Base-by-base conservation (phyloP, 2,797 vertebrate genomes). In the Etheostoma nigrum region DNA sequence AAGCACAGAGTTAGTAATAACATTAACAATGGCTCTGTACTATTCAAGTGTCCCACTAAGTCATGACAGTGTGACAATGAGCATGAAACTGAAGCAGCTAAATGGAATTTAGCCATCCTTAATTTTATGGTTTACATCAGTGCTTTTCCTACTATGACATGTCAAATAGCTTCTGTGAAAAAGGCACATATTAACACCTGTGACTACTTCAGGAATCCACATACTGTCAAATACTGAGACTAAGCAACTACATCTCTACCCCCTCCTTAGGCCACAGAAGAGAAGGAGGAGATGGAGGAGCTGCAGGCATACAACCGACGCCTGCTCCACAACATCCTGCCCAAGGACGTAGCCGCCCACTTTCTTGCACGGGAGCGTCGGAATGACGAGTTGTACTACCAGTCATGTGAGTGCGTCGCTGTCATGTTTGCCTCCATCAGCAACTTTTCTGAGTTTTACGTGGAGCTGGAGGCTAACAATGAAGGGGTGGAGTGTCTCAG, bases 251-350 rank as follows among this genome's bases (percentile, higher is more conserved):
- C 25, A 48, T 64, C 8, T 70, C 14, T 71, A 7, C 16, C 53
- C 33, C 25, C 11, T 54, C 84, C 5, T 6, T 93, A 99, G 98
- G 98, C 98, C 40, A 99, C 98, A 0, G 96, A 97, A 2, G 98
- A 99, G 94, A 99, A 99, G 92, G 98, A 99, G 82, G 97, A 99
- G 89, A 99, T 99, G 98, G 98, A 99, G 90, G 97, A 99, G 88
- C 95, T 99, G 7, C 98, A 99, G 90, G 98, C 97, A 0, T 99
- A 99, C 85, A 99, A 99, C 90, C 95, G 98, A 7, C 95, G 98
- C 62, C 93, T 99, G 78, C 96, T 99, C 74, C 97, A 99, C 89
- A 99, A 99, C 94, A 99, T 99, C 92, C 93, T 99, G 74, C 98
- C 98, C 76, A 99, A 98, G 91, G 98, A 99, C 0, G 98, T 99